Conservation (phyloP, 64 coral and sea anemone species). For the Cladopsammia gracilis region DNA sequence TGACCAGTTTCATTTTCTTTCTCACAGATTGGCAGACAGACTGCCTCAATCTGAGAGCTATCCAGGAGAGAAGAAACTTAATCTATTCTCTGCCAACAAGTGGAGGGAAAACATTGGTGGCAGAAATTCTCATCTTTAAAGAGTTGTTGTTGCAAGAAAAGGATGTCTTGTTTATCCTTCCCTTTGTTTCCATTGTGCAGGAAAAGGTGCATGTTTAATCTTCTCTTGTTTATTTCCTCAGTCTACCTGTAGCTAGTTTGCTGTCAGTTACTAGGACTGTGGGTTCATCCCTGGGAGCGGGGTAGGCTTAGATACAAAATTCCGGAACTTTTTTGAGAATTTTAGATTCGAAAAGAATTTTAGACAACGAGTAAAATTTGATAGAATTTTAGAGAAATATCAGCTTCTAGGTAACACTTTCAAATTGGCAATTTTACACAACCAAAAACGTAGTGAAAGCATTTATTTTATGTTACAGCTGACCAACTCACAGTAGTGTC, state of each 20-base stretch:
- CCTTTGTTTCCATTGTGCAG: slow-evolving; percentile 99
- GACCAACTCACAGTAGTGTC: no score
- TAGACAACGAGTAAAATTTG: no score
- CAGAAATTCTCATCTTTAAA: slow-evolving; percentile 96
- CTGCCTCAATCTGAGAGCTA: slow-evolving; percentile 81
- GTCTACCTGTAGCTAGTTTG: no score
- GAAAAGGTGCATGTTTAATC: slow-evolving; percentile 75
- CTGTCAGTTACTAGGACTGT: neutral
- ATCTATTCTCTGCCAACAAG: slow-evolving; percentile 98
- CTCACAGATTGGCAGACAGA: slow-evolving; percentile 93
- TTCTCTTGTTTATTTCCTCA: neutral
- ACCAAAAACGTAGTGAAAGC: no score
- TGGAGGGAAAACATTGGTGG: slow-evolving; percentile 98
- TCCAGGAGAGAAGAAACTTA: slow-evolving; percentile 86
- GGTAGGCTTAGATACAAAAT: no score
- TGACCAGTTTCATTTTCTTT: neutral
- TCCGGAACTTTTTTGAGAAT: no score
- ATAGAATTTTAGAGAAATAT: no score
- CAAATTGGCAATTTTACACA: no score
- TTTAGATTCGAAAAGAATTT: neutral
- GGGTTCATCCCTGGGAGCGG: no score
- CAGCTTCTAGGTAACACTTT: no score
- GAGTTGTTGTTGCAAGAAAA: slow-evolving; percentile 88
- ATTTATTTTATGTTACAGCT: no score
- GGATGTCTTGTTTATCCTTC: slow-evolving; percentile 92